phyloP scores from a whole-genome alignment of 2,888 invertebrate genomes.

The Zaprionus lineosus region DNA sequence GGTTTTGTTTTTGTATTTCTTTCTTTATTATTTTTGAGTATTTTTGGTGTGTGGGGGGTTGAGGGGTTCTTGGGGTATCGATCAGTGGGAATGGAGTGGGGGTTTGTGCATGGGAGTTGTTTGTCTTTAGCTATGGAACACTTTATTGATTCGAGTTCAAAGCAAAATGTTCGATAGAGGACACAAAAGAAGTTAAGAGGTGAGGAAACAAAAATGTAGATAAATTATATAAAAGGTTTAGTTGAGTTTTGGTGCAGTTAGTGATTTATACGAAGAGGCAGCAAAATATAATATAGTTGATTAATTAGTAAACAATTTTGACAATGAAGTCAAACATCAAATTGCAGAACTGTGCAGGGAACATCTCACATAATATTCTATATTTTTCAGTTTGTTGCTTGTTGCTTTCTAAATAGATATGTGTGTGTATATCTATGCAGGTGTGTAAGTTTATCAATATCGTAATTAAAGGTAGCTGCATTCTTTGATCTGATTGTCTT shows the following conservation, averaged over 20 bases:
- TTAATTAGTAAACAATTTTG: conserved; percentile 21
- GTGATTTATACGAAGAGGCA: conserved; percentile 36
- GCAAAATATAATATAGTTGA: conserved; percentile 24
- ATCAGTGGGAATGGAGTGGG: conserved; percentile 56
- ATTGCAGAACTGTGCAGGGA: conserved; percentile 91
- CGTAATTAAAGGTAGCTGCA: conserved; percentile 23
- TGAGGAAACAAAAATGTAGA: conserved; percentile 28
- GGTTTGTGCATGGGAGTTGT: conserved; percentile 63
- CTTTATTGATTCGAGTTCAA: conserved; percentile 22
- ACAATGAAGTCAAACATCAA: conserved; percentile 41
- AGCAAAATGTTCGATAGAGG: conserved; percentile 37
- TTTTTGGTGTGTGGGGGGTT: conserved; percentile 49
- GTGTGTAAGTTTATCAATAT: conserved; percentile 13
- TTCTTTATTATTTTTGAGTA: conserved; percentile 53
- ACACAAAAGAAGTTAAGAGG: conserved; percentile 28
- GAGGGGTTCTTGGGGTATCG: conserved; percentile 39
- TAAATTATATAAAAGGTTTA: conserved; percentile 40
- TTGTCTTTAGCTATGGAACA: conserved; percentile 52
- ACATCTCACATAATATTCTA: conserved; percentile 85
- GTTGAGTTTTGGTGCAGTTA: conserved; percentile 62
- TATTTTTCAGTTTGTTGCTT: conserved; percentile 27
- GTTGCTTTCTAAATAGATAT: conserved; percentile 39
- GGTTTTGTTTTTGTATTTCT: conserved; percentile 45
- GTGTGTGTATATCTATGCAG: conserved; percentile 35
- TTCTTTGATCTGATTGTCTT: conserved; percentile 38